Conservation (phyloP, 2,797 vertebrate species). For the Calcarius lapponicus region DNA sequence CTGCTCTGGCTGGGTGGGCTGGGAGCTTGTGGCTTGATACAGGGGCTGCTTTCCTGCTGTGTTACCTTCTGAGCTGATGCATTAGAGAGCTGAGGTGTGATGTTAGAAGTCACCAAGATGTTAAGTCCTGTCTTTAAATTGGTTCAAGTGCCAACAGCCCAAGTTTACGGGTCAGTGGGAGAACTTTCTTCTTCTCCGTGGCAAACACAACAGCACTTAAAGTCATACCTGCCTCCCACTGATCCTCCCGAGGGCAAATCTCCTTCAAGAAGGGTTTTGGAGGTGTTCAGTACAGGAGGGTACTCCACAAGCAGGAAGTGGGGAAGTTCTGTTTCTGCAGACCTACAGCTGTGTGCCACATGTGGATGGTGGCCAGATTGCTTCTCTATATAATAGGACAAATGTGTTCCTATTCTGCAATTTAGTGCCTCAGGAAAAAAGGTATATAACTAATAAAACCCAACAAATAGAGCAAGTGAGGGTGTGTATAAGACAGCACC, state of each 20-base stretch:
- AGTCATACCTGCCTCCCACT: not conserved
- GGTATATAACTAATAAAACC: fast-evolving
- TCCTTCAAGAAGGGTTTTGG: not conserved
- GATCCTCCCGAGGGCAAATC: not conserved
- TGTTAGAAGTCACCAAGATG: not conserved
- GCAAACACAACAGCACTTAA: not conserved
- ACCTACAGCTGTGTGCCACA: not conserved
- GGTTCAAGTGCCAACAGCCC: not conserved
- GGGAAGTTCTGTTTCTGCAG: not conserved
- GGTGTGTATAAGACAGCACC: not conserved
- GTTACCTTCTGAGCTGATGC: not conserved
- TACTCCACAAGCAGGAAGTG: not conserved
- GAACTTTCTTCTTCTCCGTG: not conserved
- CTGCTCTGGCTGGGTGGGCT: constrained; percentile 23
- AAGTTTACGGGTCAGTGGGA: not conserved
- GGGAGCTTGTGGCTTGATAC: not conserved
- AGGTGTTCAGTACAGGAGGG: not conserved
- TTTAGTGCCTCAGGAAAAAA: not conserved
- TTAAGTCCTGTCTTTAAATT: not conserved
- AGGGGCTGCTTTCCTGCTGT: not conserved
- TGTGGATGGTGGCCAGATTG: not conserved
- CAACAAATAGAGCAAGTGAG: not conserved
- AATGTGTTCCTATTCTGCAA: not conserved
- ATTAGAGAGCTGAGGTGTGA: not conserved
- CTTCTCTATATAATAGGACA: not conserved